Conservation (phyloP, 2,113 vertebrate species). For the Dipodomys merriami region DNA sequence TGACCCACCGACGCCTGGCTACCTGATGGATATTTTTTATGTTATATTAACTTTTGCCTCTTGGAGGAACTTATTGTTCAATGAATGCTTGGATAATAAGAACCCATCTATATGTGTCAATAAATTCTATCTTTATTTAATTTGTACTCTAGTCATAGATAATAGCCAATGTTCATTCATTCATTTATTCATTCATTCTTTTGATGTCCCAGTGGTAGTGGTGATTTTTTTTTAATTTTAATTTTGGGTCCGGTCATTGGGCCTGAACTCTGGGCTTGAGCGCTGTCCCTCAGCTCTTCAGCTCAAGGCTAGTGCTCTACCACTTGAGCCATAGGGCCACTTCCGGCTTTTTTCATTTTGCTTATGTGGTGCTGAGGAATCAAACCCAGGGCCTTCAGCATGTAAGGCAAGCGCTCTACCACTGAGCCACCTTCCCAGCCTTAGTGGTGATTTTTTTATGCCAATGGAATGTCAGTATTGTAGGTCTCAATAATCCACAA, state of each 20-base stretch:
- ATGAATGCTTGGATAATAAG: conserved; percentile 29
- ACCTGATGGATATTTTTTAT: conserved; percentile 11
- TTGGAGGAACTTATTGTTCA: not conserved
- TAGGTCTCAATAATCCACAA: conserved; percentile 28
- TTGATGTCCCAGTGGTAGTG: not conserved
- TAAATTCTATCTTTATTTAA: conserved; percentile 47
- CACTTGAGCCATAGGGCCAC: too few species aligned
- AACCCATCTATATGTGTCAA: not conserved
- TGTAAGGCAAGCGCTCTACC: too few species aligned
- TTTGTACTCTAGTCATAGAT: conserved; percentile 15
- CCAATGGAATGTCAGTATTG: not conserved
- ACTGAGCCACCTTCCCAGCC: too few species aligned
- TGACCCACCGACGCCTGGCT: not conserved
- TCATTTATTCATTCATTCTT: not conserved
- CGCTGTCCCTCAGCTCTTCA: too few species aligned
- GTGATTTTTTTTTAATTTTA: not conserved
- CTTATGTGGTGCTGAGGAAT: too few species aligned
- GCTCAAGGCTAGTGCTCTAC: too few species aligned
- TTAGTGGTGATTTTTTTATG: conserved; percentile 24
- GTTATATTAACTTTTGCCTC: conserved; percentile 30
- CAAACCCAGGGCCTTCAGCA: too few species aligned
- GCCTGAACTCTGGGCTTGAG: too few species aligned
- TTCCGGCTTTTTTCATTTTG: too few species aligned
- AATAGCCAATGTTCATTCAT: not conserved
- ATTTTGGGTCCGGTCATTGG: too few species aligned